Percentiles rank a stretch among this genome's conserved stretches.
Evolutionary conservation across 2,113 vertebrate species (phyloP).

Genomic region (Notechis scutatus): DNA sequence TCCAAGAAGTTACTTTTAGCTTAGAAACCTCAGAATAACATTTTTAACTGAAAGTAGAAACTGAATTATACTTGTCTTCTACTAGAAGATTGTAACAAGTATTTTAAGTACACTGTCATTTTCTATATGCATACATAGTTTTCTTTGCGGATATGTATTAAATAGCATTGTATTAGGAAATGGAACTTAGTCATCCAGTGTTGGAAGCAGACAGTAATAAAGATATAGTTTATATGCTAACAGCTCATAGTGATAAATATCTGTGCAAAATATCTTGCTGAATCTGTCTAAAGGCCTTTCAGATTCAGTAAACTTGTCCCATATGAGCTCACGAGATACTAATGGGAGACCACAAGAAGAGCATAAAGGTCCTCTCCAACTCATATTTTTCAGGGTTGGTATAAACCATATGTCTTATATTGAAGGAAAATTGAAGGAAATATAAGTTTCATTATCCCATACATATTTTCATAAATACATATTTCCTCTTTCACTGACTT

Average conservation of each 20-base stretch:
- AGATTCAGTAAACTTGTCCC: not conserved
- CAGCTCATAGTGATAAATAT: not conserved
- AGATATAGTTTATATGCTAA: not conserved
- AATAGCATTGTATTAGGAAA: not conserved
- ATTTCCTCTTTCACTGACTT: not conserved
- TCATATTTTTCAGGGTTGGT: not conserved
- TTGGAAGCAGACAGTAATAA: not conserved
- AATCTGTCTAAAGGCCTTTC: not conserved
- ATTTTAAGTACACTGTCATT: slow-evolving; percentile 18
- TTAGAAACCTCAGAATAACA: not conserved
- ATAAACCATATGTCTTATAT: not conserved
- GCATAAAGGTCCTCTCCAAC: not conserved
- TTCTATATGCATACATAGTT: not conserved
- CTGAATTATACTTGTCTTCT: not conserved
- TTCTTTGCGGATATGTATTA: not conserved
- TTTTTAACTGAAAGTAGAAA: not conserved
- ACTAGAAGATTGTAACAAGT: not conserved
- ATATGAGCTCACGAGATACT: not conserved
- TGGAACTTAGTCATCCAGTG: not conserved
- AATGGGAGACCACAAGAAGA: not conserved
- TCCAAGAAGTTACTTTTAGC: not conserved
- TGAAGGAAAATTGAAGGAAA: not conserved
- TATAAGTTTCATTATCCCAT: not conserved
- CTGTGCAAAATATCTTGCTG: not conserved
- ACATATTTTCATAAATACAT: not conserved